Percentiles rank a stretch among this genome's conserved stretches.
These are phyloP conservation scores for Lamellibrachia columna DNA, from an alignment of 2,888 invertebrate species.

Conservation along the genomic window DNA sequence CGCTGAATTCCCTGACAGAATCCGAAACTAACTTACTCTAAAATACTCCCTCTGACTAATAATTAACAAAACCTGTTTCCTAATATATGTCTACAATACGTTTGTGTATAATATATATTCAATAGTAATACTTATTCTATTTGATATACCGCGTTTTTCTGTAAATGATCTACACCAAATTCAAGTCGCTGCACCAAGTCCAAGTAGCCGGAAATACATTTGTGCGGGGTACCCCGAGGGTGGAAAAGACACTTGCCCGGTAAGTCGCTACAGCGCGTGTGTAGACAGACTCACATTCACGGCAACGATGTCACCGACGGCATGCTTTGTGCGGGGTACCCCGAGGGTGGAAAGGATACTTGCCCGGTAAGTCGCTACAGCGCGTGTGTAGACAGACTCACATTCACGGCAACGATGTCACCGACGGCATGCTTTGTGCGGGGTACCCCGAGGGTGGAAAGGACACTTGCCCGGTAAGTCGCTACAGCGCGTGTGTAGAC, in stretches of 20 bases:
- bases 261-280: constrained; percentile 36
- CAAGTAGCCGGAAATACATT: too few relatives aligned
- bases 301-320: constrained; percentile 43
- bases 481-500: constrained; percentile 40
- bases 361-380: constrained; percentile 67
- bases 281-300: constrained; percentile 47
- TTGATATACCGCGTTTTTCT: too few relatives aligned
- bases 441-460: constrained; percentile 79
- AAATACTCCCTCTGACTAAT: too few relatives aligned
- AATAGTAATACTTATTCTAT: too few relatives aligned
- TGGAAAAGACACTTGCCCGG: constrained; percentile 78
- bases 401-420: constrained; percentile 49
- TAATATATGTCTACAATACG: too few relatives aligned
- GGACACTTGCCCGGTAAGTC: constrained; percentile 74
- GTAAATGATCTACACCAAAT: too few relatives aligned
- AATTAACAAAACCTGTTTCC: too few relatives aligned
- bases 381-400: constrained; percentile 43
- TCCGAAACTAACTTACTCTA: too few relatives aligned
- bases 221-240: constrained; percentile 71
- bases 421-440: constrained; percentile 79
- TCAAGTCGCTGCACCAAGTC: too few relatives aligned
- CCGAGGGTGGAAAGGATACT: constrained; percentile 80
- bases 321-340: constrained; percentile 84
- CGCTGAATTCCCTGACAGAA: too few relatives aligned
- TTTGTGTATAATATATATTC: too few relatives aligned